Evolutionary conservation across 2,888 invertebrate genomes (phyloP).

Genomic region (Agrotis clavis): DNA sequence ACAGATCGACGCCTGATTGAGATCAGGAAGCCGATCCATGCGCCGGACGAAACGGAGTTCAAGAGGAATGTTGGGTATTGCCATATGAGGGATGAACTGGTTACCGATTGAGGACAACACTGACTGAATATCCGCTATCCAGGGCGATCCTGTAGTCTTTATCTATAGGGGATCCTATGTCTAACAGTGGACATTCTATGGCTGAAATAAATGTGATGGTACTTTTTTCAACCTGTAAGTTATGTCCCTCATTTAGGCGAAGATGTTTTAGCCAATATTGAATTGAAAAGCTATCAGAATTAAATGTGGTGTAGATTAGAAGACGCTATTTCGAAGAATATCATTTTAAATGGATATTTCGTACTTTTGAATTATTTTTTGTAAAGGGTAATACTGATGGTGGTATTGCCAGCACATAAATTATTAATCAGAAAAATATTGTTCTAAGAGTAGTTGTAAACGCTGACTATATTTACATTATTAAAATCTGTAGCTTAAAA

Average conservation of each 20-base stretch:
- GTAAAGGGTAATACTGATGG: neutral
- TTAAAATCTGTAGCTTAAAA: neutral
- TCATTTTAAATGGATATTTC: neutral
- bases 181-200: too few relatives aligned
- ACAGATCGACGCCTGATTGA: constrained; percentile 95
- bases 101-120: constrained; percentile 68
- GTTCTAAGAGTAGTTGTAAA: neutral
- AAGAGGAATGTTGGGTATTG: constrained; percentile 94
- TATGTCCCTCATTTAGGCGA: too few relatives aligned
- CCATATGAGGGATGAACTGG: constrained; percentile 93
- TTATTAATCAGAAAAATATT: neutral
- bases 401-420: neutral
- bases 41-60: constrained; percentile 91
- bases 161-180: too few relatives aligned
- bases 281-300: too few relatives aligned
- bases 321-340: too few relatives aligned
- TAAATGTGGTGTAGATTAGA: too few relatives aligned
- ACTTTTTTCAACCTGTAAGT: too few relatives aligned
- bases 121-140: neutral
- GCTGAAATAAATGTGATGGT: too few relatives aligned
- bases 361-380: neutral
- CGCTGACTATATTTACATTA: neutral
- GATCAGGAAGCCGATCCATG: constrained; percentile 91
- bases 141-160: too few relatives aligned
- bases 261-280: too few relatives aligned